A percentile compares a stretch with the other conserved stretches of the same genome.
Evolutionary conservation across 2,888 invertebrate species (phyloP).

Genomic region (Amiota mariae): DNA sequence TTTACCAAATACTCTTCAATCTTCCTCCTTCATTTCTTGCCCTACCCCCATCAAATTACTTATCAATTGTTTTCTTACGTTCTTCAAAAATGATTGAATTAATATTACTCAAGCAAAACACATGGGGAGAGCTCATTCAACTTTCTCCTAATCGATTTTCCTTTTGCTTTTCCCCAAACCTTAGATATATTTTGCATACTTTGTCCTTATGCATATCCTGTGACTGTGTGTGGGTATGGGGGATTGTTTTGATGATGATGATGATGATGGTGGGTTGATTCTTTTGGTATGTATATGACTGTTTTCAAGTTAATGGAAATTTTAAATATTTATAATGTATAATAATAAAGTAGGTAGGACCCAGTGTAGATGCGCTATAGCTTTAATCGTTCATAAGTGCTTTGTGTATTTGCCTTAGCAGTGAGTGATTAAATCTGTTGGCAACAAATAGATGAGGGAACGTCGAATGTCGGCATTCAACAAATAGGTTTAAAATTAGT

Average conservation of each 20-base stretch:
- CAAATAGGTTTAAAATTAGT: no score
- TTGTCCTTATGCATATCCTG: not conserved
- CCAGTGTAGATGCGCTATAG: not conserved
- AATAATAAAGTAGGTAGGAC: no score
- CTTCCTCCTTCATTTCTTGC: no score
- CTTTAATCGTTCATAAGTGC: not conserved
- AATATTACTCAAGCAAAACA: constrained; percentile 1
- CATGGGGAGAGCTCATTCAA: not conserved
- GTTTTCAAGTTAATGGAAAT: constrained; percentile 2
- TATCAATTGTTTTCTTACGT: no score
- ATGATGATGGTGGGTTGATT: not conserved
- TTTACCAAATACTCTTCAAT: no score
- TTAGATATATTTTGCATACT: not conserved
- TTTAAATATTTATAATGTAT: constrained; percentile 10
- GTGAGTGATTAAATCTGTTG: no score
- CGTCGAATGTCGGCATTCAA: no score
- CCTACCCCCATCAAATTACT: no score
- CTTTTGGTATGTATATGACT: not conserved
- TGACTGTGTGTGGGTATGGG: not conserved
- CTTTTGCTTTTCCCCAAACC: not conserved
- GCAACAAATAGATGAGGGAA: no score
- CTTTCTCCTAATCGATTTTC: not conserved
- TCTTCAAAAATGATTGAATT: constrained; percentile 13
- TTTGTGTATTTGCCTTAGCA: no score
- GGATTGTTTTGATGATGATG: no score